Conservation (phyloP, 1,140 invertebrate genomes). For the Aphelinus atriplicis region DNA sequence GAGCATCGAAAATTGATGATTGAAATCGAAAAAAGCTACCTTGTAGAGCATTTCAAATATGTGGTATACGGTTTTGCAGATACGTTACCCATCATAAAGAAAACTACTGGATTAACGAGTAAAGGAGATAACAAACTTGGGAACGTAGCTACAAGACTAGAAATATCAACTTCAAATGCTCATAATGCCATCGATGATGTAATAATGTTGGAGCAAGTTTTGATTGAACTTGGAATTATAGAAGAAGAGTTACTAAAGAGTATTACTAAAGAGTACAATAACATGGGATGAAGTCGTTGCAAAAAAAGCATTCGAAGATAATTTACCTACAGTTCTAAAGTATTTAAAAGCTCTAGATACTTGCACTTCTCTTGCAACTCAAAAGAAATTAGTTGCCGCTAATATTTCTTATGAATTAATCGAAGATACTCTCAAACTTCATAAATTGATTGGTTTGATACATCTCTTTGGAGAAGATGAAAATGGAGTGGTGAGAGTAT, state of each 20-base stretch:
- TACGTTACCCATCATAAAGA: slow-evolving; percentile 33
- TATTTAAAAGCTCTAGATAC: neutral
- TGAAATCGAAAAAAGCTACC: slow-evolving; percentile 24
- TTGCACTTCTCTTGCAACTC: slow-evolving; percentile 8
- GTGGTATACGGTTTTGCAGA: slow-evolving; percentile 36
- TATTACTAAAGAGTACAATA: slow-evolving; percentile 14
- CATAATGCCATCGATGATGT: slow-evolving; percentile 36
- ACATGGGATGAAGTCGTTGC: slow-evolving; percentile 27
- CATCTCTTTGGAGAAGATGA: too few relatives aligned
- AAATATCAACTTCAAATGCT: slow-evolving; percentile 15
- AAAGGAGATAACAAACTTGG: slow-evolving; percentile 36
- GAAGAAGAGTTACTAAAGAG: slow-evolving; percentile 2
- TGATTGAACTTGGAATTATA: slow-evolving; percentile 21
- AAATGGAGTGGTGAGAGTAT: too few relatives aligned
- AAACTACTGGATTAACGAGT: slow-evolving; percentile 6
- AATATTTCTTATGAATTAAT: slow-evolving; percentile 37
- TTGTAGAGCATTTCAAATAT: slow-evolving; percentile 30
- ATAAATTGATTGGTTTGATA: neutral
- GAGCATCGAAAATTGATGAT: slow-evolving; percentile 25
- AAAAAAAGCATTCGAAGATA: neutral
- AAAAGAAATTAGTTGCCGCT: slow-evolving; percentile 5
- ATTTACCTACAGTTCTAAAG: neutral
- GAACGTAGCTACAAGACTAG: slow-evolving; percentile 16
- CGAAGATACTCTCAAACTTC: neutral
- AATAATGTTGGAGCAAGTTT: slow-evolving; percentile 21